These are phyloP conservation scores for Psilopsiagon aurifrons DNA, from an alignment of 2,113 vertebrate genomes.

Conservation along the genomic window DNA sequence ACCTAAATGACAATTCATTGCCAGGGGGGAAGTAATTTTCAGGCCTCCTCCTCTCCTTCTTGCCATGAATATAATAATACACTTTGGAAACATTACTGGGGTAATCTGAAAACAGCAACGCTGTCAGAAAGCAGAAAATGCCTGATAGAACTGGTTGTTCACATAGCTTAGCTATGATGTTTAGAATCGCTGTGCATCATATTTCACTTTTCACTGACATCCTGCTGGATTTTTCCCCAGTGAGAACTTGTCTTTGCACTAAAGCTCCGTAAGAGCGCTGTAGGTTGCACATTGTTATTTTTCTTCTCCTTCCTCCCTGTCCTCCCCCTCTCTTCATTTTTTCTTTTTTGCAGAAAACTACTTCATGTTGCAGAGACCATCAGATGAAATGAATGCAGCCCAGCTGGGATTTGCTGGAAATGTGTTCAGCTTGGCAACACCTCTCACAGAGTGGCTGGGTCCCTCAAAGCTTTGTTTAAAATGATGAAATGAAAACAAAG, in stretches of 20 bases:
- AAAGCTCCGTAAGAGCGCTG: not conserved
- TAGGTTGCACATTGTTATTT: not conserved
- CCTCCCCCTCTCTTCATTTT: not conserved
- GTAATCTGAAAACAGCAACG: constrained; percentile 46
- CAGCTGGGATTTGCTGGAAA: constrained; percentile 72
- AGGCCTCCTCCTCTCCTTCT: constrained; percentile 35
- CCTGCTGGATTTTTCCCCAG: not conserved
- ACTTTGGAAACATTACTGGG: constrained; percentile 41
- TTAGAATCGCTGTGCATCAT: constrained; percentile 1
- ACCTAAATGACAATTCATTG: constrained; percentile 44
- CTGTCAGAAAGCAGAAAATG: constrained; percentile 43
- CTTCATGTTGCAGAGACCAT: constrained; percentile 38
- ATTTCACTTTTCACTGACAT: constrained; percentile 32
- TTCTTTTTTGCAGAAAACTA: not conserved
- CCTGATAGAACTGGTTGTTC: constrained; percentile 8
- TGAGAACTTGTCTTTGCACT: not conserved
- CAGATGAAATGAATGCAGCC: constrained; percentile 55
- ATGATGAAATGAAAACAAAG: constrained; percentile 55
- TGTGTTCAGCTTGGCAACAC: constrained; percentile 57
- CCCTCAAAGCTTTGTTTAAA: constrained; percentile 71
- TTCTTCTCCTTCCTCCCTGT: not conserved
- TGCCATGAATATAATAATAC: constrained; percentile 38
- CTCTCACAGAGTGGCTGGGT: constrained; percentile 32
- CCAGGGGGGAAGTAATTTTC: constrained; percentile 59
- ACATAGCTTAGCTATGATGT: not conserved